Evolutionary conservation across 1,140 invertebrate genomes (phyloP), one percentile per base, ranked within the genome.

Genomic region (Conopomorpha cramerella): DNA sequence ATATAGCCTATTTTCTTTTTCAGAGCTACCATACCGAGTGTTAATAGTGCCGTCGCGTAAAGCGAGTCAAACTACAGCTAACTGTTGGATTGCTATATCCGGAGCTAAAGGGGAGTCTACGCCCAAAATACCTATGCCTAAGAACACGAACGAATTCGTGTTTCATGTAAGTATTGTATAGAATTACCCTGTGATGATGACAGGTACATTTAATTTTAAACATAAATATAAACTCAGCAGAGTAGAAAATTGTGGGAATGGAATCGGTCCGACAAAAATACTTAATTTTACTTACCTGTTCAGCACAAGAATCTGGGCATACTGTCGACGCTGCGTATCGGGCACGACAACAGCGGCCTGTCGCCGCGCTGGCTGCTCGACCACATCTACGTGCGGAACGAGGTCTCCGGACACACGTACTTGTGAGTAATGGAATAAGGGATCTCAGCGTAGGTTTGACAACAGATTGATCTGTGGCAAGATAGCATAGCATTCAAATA

Each of bases 331-430:
- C 64, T 99, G 36, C 82, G 95, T 35, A 95, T 99, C 45, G 96
- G 96, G 7, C 96, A 98, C 70, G 94, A 98, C 60, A 96, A 96
- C 65, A 84, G 85, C 13, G 95, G 93, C 3, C 78, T 94, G 8
- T 93, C 92, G 14, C 90, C 95, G 8, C 93, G 96, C 65, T 99
- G 95, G 95, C 86, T 96, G 77, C 86, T 99, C 0, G 96, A 99
- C 54, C 90, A 96, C 68, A 87, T 99, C 3, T 84, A 95, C 14
- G 91, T 96, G 18, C 83, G 95, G 13, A 98, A 98, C 77, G 95
- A 98, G 80, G 86, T 97, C 2, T 95, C 95, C 1, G 93, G 93
- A 17, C 93, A 96, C 58, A 90, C 88, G 14, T 96, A 94, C 65
- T 93, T 90, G 91, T 93, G 72, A 82, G 65, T 53, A 26, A 13